Evolutionary conservation across 2,113 vertebrate genomes (phyloP).

Genomic region (Tetrao urogallus): DNA sequence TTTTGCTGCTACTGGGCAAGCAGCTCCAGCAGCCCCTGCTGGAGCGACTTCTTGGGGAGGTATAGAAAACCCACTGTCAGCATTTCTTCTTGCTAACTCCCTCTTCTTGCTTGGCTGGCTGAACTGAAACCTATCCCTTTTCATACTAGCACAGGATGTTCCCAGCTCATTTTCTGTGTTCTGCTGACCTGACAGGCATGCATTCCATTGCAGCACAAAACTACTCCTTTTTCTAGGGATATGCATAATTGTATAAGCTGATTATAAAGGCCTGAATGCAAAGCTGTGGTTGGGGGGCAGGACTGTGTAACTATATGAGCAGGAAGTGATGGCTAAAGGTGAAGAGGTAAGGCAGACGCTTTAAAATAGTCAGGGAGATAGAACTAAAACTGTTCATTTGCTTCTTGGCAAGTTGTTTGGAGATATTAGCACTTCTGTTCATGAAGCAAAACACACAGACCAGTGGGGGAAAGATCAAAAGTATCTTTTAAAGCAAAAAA

Average conservation of each 20-base stretch:
- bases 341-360: not conserved
- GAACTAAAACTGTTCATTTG: not conserved
- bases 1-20: conserved; percentile 80
- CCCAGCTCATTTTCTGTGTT: not conserved
- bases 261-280: conserved; percentile 31
- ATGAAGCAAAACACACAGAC: not conserved
- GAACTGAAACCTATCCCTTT: not conserved
- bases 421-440: not conserved
- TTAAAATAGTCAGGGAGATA: not conserved
- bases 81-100: not conserved
- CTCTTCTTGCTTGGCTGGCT: not conserved
- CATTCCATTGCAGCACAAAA: not conserved
- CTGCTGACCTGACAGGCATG: conserved; percentile 24
- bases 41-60: conserved; percentile 93
- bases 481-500: not conserved
- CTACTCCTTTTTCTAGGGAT: conserved; percentile 47
- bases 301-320: conserved; percentile 41
- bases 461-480: not conserved
- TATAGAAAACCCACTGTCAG: conserved; percentile 71
- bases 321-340: conserved; percentile 14
- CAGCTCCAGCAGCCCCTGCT: conserved; percentile 77
- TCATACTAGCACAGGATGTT: not conserved
- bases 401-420: not conserved
- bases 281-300: not conserved
- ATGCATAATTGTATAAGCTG: conserved; percentile 36